A percentile compares a stretch with the other conserved stretches of the same genome.
Conservation (phyloP, 1,140 invertebrate species). For the Drosophila aff. region DNA sequence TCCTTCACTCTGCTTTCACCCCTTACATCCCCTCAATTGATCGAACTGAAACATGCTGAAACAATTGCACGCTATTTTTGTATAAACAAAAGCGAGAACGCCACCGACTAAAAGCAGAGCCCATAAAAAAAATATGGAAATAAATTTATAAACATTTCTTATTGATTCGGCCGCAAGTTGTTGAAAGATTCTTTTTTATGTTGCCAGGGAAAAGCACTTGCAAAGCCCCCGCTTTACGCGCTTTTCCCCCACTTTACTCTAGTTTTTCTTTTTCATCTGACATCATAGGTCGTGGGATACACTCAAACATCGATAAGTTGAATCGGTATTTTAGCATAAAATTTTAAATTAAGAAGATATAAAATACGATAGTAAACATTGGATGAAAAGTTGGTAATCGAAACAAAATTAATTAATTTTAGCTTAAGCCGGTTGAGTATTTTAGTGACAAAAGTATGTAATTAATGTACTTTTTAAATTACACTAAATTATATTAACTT, state of each 20-base stretch:
- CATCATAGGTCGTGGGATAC: conserved; percentile 2
- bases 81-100: conserved; percentile 22
- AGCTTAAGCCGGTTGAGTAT: too few species aligned
- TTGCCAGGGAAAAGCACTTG: conserved; percentile 32
- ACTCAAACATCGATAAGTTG: not conserved
- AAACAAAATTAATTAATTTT: too few species aligned
- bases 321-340: too few species aligned
- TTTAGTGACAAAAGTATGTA: not conserved
- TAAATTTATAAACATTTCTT: conserved; percentile 41
- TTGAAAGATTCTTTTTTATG: conserved; percentile 26
- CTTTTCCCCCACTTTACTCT: not conserved
- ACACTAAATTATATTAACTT: not conserved
- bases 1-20: not conserved
- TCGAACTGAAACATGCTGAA: conserved; percentile 21
- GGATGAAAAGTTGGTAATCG: too few species aligned
- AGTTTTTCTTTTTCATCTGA: not conserved
- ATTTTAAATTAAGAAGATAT: not conserved
- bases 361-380: too few species aligned
- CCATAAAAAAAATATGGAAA: conserved; percentile 17
- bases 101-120: conserved; percentile 9
- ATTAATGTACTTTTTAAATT: not conserved
- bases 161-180: conserved; percentile 38
- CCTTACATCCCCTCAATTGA: not conserved
- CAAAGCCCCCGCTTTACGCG: not conserved
- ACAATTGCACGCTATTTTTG: conserved; percentile 47